Base-by-base conservation (phyloP, 2,797 vertebrate species). In the Microhierax caerulescens region DNA sequence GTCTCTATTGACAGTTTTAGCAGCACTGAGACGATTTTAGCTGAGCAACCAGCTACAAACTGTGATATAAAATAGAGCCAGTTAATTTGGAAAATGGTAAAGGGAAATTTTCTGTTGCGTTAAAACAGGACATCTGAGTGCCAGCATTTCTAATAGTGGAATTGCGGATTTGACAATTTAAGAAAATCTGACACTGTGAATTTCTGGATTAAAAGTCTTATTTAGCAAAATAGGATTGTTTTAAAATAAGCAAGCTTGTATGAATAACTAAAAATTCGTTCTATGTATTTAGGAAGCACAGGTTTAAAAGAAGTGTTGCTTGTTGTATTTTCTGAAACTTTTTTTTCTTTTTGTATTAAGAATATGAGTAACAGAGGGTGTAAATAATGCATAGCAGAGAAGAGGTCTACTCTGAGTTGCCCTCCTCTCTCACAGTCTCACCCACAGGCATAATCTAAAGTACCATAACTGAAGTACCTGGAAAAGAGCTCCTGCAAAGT, bases 401-500 rank as follows among this genome's bases (percentile, higher is more conserved):
- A 39, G 34, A 63, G 4, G 27, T 13, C 69, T 69, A 9, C 50
- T 68, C 39, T 56, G 45, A 64, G 37, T 0, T 32, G n/a, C 54
- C 30, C 60, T 22, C 12, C 30, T 37, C 43, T 54, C 39, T 41
- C 74, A 19, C 45, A 56, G 43, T 24, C 76, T 64, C 70, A 79
- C 41, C 57, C 17, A 20, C 0, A 6, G 18, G 32, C 60, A 63
- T 19, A 92, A 50, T 25, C 67, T 85, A 78, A 78, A 59, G 37
- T 37, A 80, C 48, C 34, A 4, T 6, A 51, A 88, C 30, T 13
- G 27, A 59, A 80, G 85, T 97, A 99, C 99, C 98, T 98, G 85
- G 97, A 96, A 96, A 99, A 99, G 32, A 99, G 98, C 48, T 99
- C 97, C 27, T 98, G 96, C 51, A 99, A 98, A 2, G 98, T 99